Evolutionary conservation across 1,140 invertebrate species (phyloP), one percentile per base, ranked within the genome.

Genomic region (Parapsyche elsis): DNA sequence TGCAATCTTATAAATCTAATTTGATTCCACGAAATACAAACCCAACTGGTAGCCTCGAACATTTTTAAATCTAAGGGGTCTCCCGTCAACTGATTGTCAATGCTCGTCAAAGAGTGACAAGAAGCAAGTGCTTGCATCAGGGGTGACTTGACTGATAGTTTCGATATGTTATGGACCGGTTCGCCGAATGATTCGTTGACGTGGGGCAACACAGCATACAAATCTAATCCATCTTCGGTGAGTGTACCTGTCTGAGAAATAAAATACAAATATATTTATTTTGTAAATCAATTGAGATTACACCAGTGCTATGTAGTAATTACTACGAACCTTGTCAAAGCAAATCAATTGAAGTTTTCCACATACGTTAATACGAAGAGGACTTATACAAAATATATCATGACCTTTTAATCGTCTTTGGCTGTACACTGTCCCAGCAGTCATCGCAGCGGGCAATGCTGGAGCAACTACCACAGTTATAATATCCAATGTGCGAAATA

Each of bases 391-490:
- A 86, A 94, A 98, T 84, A 99, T 96, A 74, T 91, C 90, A 75
- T 94, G 92, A 23, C 91, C 92, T 86, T 94, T 92, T 16, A 98
- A 88, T 1, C 97, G 90, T 78, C 90, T 91, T 87, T 98, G 96
- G 45, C 96, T 97, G 84, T 95, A 94, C 45, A 94, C 91, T 84
- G 89, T 85, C 49, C 96, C 97, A 2, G 97, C 95, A 0, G 97
- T 97, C 94, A 99, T 97, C 7, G 97, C 97, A 14, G 97, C 96
- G 14, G 96, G 97, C 9, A 98, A 86, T 2, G 96, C 96, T 5
- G 97, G 97, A 5, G 97, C 97, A 5, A 99, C 96, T 0, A 97
- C 95, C 71, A 99, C 98, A 0, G 98, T 99, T 9, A 99, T 94
- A 38, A 99, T 92, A 88, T 99, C 98, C 61, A 99, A 87, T 0